Evolutionary conservation across 2,888 invertebrate genomes (phyloP).

Genomic region (Callyntrura guangdongensis): DNA sequence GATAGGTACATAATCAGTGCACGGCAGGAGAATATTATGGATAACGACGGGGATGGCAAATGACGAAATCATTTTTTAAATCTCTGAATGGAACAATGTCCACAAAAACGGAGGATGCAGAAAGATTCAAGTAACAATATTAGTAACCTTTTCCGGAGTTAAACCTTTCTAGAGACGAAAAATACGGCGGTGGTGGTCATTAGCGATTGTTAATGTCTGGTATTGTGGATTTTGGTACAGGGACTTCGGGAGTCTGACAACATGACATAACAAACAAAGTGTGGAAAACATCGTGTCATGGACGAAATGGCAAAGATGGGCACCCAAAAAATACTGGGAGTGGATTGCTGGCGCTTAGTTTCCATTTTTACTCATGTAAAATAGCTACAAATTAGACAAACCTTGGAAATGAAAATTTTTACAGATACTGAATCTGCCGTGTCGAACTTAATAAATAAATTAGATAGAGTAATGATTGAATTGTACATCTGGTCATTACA

Average conservation of each 20-base stretch:
- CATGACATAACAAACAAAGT: neutral
- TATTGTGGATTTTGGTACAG: neutral
- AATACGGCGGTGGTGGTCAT: neutral
- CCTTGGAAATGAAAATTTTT: too few species aligned
- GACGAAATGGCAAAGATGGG: neutral
- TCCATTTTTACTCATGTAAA: too few species aligned
- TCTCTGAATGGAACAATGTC: slow-evolving; percentile 13
- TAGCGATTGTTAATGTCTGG: neutral
- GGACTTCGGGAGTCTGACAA: neutral
- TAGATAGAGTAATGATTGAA: too few species aligned
- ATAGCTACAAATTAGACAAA: too few species aligned
- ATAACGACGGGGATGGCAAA: neutral
- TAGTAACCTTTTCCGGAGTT: slow-evolving; percentile 9
- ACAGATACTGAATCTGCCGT: too few species aligned
- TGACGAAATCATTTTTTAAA: neutral
- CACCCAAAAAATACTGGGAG: neutral
- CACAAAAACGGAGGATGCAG: neutral
- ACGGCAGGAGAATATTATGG: neutral
- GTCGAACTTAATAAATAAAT: too few species aligned
- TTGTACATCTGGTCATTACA: too few species aligned
- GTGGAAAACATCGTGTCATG: neutral
- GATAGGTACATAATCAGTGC: slow-evolving; percentile 21
- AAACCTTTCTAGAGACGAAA: neutral
- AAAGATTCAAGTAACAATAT: neutral
- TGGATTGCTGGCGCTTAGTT: neutral